A percentile compares a stretch with the other conserved stretches of the same genome.
Evolutionary conservation across 2,888 invertebrate species (phyloP).

Genomic region (Drosophila eohydei): DNA sequence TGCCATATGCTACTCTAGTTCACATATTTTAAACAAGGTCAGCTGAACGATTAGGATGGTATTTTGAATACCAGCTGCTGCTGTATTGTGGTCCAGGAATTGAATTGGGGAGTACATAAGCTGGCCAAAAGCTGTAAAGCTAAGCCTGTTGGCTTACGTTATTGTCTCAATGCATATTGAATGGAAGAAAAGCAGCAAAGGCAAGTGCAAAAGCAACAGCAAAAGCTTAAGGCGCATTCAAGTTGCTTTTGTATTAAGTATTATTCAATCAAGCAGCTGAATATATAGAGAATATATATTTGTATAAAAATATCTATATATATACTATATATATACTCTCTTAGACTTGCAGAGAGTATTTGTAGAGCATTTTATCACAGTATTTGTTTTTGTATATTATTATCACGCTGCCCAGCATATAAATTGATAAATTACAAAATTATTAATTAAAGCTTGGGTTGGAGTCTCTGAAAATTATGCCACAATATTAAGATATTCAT

Average conservation of each 20-base stretch:
- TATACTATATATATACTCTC: background rate
- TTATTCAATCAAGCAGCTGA: constrained; percentile 21
- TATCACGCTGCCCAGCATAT: constrained; percentile 46
- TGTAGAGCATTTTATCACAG: constrained; percentile 32
- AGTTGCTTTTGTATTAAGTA: constrained; percentile 21
- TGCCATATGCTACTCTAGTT: background rate
- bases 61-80: background rate
- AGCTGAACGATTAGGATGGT: background rate
- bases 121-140: constrained; percentile 1
- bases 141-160: constrained; percentile 9
- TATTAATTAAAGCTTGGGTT: constrained; percentile 66
- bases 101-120: constrained; percentile 22
- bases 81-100: constrained; percentile 18
- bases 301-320: background rate
- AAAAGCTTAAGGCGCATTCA: constrained; percentile 22
- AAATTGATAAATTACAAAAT: constrained; percentile 78
- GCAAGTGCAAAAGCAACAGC: constrained; percentile 16
- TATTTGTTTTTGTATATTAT: constrained; percentile 55
- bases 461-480: constrained; percentile 53
- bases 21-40: background rate
- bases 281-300: background rate
- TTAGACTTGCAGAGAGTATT: background rate
- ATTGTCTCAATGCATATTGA: background rate
- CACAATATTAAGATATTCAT: constrained; percentile 78
- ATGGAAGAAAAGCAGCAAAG: constrained; percentile 20